Evolutionary conservation across 2,888 invertebrate species (phyloP), one percentile per base, ranked within the genome.

Genomic region (Erpobdella octoculata): DNA sequence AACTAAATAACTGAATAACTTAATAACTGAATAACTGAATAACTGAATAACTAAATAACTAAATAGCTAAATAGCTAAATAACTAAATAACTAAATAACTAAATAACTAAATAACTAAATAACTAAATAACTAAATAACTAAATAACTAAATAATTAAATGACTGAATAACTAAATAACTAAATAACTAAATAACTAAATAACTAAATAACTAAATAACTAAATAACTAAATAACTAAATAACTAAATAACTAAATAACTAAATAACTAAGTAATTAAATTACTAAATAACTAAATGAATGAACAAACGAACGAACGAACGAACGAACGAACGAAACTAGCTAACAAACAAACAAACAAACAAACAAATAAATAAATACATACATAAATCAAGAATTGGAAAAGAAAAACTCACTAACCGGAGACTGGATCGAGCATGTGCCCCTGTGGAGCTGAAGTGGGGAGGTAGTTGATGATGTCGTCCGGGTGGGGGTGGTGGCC

Each of bases 351-450:
- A 46, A 67, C 48, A 66, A 66, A 66, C 6, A 66, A 5, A 35
- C 35, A 38, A 37, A 28, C 28, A 67, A 4, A 41, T 0, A 21
- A 1, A 65, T 2, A 65, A 65, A 65, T 25, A 64, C 9, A 59
- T 41, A 21, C 53, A 53, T 25, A 21, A 53, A 25, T 21, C 31
- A 21, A 31, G 37, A 67, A 46, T 25, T 21, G 48, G 48, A 67
- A 67, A 35, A 25, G 46, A 41, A 21, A 67, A 48, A 15, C n/a
- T 15, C 15, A 67, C 67, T 48, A 41, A 67, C 67, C 67, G 67
- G 67, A 67, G 46, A 67, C 67, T 15, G 41, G 28, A 41, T 67
- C 67, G 31, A 67, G 33, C 67, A 67, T 46, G 67, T 67, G 67
- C 33, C 41, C 4, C 48, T 67, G 67, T 28, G 41, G 67, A 48